phyloP scores from a whole-genome alignment of 2,888 invertebrate genomes.

The Dysmachus trigonus region DNA sequence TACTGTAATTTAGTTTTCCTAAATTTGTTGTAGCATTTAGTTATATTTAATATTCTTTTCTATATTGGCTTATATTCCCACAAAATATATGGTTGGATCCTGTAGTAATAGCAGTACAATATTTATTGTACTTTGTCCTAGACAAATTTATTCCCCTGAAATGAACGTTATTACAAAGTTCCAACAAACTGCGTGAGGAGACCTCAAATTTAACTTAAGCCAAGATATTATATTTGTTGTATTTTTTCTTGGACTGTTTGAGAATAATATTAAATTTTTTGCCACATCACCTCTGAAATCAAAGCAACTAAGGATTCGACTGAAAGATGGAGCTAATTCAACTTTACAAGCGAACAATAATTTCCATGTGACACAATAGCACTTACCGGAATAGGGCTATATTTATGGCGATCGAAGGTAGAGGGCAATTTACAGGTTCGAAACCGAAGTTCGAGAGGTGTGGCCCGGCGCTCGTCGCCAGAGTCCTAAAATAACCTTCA shows the following conservation, averaged over 20 bases:
- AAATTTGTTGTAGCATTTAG: too few species aligned
- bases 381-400: background rate
- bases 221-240: background rate
- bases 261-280: background rate
- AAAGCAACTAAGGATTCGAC: background rate
- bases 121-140: too few species aligned
- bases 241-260: background rate
- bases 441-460: background rate
- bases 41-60: too few species aligned
- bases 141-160: too few species aligned
- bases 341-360: background rate
- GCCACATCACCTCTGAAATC: background rate
- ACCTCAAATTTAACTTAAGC: background rate
- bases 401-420: constrained; percentile 17
- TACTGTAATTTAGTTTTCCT: too few species aligned
- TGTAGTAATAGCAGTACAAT: too few species aligned
- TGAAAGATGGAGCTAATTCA: background rate
- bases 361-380: background rate
- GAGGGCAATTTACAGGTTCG: background rate
- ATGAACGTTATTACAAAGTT: too few species aligned
- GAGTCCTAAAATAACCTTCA: background rate
- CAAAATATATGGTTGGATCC: too few species aligned
- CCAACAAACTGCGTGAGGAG: too few species aligned
- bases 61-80: too few species aligned
- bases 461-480: background rate